Base-by-base conservation (phyloP, 2,888 invertebrate genomes). In the Polietes domitor region DNA sequence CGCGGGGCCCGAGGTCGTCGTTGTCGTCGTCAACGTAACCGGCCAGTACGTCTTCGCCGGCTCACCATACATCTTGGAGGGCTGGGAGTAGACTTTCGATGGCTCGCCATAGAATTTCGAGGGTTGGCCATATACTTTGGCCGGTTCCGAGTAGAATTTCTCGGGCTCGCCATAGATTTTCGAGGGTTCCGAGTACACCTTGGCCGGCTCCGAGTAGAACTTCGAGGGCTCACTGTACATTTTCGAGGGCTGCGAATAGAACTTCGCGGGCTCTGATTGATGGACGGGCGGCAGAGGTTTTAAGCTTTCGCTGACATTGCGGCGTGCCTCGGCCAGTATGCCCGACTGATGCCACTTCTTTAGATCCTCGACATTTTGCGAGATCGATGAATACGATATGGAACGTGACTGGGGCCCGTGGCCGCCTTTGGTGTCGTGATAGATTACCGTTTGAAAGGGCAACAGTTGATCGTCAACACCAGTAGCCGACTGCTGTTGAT, bases 21-120 rank as follows among this genome's bases (percentile, higher is more conserved):
- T 86, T 76, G 86, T 86, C 19, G 83, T 84, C 28, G 75, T 65
- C 73, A 86, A 77, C 55, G 87, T 79, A 72, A 87, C 76, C 81
- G 90, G 90, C 94, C 94, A 93, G 88, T 94, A 94, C 10, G 93
- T 89, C 86, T 93, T 93, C 0, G 93, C 92, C 0, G 93, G 93
- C 80, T 93, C 93, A 0, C 93, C 89, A 87, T 94, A 94, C 0
- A 93, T 90, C 86, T 93, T 93, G 0, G 95, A 94, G 0, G 95
- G 94, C 88, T 94, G 93, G 0, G 93, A 91, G 86, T 94, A 94
- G 0, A 93, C 90, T 86, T 93, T 93, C 1, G 95, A 94, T 0
- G 95, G 95, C 88, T 94, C 93, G 19, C 93, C 93, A 86, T 94
- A 94, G 77, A 94, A 92, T 87, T 94, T 94, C 2, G 94, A 93